These are phyloP conservation scores for Dolichoris vasculosae DNA, from an alignment of 1,140 invertebrate species.

Conservation along the genomic window DNA sequence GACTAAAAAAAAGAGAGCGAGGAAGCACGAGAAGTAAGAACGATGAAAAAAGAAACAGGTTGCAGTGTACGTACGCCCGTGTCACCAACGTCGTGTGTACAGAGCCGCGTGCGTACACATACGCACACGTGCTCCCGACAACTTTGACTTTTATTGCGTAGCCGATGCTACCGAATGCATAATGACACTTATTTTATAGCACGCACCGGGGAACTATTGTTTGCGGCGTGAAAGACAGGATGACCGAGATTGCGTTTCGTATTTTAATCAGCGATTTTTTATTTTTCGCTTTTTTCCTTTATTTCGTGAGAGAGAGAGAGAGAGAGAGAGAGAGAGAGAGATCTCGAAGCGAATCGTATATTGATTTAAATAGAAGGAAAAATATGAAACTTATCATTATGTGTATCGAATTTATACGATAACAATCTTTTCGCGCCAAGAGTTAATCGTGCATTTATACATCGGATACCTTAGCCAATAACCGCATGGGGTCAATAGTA, in stretches of 20 bases:
- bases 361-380: too few species aligned
- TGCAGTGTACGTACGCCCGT: conserved; percentile 10
- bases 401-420: too few species aligned
- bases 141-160: conserved; percentile 26
- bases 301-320: too few species aligned
- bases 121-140: background rate
- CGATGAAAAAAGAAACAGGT: background rate
- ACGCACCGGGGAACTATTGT: background rate
- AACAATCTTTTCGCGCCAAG: too few species aligned
- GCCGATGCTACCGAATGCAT: conserved; percentile 9
- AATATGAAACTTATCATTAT: too few species aligned
- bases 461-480: too few species aligned
- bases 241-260: background rate
- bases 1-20: too few species aligned
- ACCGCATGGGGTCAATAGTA: too few species aligned
- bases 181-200: conserved; percentile 35
- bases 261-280: background rate
- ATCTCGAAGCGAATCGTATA: too few species aligned
- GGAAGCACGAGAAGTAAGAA: background rate
- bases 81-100: background rate
- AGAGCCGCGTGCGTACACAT: background rate
- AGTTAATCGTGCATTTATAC: too few species aligned
- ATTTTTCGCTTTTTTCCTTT: background rate
- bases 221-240: background rate
- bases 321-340: too few species aligned